These are phyloP conservation scores for Melanogrammus aeglefinus DNA, from an alignment of 2,797 vertebrate genomes.

Conservation along the genomic window DNA sequence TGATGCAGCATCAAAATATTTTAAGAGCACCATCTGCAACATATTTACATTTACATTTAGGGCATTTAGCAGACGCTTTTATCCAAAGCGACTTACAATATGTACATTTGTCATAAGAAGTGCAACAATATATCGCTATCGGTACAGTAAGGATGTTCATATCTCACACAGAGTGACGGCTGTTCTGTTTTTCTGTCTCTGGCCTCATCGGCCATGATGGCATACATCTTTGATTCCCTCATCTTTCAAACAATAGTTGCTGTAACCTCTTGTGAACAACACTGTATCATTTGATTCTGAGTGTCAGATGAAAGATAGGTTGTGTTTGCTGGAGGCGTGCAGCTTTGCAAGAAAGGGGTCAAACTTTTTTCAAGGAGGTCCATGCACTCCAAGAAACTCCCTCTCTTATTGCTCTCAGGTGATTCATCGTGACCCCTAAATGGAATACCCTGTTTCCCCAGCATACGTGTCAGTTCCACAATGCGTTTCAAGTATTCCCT, in stretches of 20 bases:
- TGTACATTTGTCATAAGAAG: no score
- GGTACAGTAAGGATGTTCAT: no score
- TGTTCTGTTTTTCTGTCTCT: no score
- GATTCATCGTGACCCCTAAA: not conserved
- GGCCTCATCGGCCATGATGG: no score
- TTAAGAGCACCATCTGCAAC: not conserved
- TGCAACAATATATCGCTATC: no score
- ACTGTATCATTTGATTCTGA: not conserved
- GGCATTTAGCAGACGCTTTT: no score
- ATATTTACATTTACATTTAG: no score
- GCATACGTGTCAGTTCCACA: not conserved
- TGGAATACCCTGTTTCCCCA: not conserved
- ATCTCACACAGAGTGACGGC: no score
- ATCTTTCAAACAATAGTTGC: no score
- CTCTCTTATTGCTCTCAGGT: not conserved
- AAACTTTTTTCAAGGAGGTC: not conserved
- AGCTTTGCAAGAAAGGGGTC: constrained; percentile 7
- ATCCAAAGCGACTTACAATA: no score
- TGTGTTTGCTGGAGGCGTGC: constrained; percentile 1
- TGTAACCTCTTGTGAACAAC: no score
- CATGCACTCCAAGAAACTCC: constrained; percentile 10
- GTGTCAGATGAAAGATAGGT: constrained; percentile 8
- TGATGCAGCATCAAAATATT: constrained; percentile 21
- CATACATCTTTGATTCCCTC: no score
- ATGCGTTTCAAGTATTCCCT: not conserved